phyloP scores from a whole-genome alignment of 2,888 invertebrate genomes.

The Podotricha telesiphe region DNA sequence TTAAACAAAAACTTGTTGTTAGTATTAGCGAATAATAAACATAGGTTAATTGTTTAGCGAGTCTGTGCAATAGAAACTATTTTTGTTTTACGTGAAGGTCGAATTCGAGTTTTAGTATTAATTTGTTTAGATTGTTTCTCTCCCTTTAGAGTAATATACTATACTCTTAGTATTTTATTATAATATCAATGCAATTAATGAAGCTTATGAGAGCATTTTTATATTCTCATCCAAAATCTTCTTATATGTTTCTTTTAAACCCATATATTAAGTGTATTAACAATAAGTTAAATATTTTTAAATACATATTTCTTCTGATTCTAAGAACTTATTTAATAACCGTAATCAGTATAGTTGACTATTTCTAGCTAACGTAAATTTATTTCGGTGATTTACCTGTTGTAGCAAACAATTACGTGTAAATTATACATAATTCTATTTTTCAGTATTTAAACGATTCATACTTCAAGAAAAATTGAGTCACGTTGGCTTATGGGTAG shows the following conservation, averaged over 20 bases:
- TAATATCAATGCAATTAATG: conserved; percentile 38
- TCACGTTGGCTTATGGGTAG: not conserved
- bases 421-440: not conserved
- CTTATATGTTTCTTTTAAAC: no score
- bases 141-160: conserved; percentile 22
- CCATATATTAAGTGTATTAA: no score
- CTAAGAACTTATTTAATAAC: not conserved
- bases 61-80: conserved; percentile 44
- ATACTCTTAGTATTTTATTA: conserved; percentile 35
- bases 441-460: not conserved
- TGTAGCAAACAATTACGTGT: conserved; percentile 1
- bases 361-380: not conserved
- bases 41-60: conserved; percentile 39
- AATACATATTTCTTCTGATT: no score
- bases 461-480: not conserved
- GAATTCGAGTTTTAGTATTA: conserved; percentile 36
- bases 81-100: conserved; percentile 47
- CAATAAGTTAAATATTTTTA: no score
- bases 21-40: conserved; percentile 35
- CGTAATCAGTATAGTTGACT: not conserved
- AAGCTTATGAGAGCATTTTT: no score
- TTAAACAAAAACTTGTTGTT: conserved; percentile 6
- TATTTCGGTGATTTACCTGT: conserved; percentile 10
- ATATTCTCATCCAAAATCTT: not conserved
- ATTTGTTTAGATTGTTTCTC: conserved; percentile 26